phyloP scores from a whole-genome alignment of 2,797 vertebrate species.

The Buceros bicornis region DNA sequence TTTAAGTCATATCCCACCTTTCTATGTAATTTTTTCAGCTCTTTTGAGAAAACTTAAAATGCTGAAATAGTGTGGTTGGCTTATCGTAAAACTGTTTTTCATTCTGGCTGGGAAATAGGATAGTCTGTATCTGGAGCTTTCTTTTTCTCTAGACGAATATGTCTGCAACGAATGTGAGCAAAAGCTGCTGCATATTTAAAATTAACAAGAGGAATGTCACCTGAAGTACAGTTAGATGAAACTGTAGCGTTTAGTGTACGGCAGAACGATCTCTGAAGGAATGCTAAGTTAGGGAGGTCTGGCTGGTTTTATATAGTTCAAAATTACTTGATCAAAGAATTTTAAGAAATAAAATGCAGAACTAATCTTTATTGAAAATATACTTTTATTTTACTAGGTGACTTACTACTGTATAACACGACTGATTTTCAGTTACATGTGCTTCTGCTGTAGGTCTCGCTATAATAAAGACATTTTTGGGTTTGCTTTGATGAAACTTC shows the following conservation, averaged over 20 bases:
- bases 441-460: conserved; percentile 53
- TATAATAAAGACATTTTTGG: conserved; percentile 35
- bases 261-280: conserved; percentile 34
- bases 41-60: background rate
- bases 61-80: background rate
- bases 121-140: background rate
- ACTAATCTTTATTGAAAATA: conserved; percentile 67
- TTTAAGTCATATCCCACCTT: background rate
- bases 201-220: background rate
- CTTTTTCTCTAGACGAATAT: background rate
- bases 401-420: conserved; percentile 60
- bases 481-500: conserved; percentile 66
- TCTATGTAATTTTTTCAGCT: background rate
- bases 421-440: conserved; percentile 11
- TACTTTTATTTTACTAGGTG: conserved; percentile 72
- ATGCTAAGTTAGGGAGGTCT: conserved; percentile 6
- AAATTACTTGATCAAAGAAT: conserved; percentile 73
- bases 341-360: conserved; percentile 41
- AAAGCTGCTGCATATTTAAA: background rate
- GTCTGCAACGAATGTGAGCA: background rate
- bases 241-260: background rate
- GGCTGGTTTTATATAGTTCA: conserved; percentile 63
- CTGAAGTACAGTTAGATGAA: background rate
- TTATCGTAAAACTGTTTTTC: background rate
- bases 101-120: background rate